phyloP scores from a whole-genome alignment of 2,888 invertebrate species.

The Acleris emargana region DNA sequence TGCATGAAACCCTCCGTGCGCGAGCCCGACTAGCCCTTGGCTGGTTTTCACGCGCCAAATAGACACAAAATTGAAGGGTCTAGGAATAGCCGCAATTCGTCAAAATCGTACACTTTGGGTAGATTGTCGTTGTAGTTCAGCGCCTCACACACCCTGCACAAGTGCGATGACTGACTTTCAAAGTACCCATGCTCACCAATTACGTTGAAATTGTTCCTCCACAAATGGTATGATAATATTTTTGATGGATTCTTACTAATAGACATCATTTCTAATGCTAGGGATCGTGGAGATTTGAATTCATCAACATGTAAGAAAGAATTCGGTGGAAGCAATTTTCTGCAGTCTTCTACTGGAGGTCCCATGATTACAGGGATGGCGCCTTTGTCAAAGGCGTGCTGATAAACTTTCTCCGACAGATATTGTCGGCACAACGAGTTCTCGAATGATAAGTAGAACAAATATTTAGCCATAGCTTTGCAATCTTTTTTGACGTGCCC shows the following conservation, averaged over 20 bases:
- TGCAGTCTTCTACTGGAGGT: slow-evolving; percentile 72
- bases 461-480: slow-evolving; percentile 78
- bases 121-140: slow-evolving; percentile 82
- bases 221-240: slow-evolving; percentile 77
- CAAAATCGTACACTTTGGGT: slow-evolving; percentile 51
- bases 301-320: slow-evolving; percentile 86
- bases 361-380: slow-evolving; percentile 88
- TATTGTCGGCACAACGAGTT: slow-evolving; percentile 88
- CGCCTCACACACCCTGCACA: slow-evolving; percentile 87
- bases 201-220: slow-evolving; percentile 83
- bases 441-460: slow-evolving; percentile 88
- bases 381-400: slow-evolving; percentile 85
- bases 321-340: slow-evolving; percentile 82
- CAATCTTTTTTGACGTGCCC: slow-evolving; percentile 86
- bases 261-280: slow-evolving; percentile 79
- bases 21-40: no score
- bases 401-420: slow-evolving; percentile 88
- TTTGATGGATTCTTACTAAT: slow-evolving; percentile 67
- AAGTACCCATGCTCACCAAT: slow-evolving; percentile 88
- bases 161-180: slow-evolving; percentile 82
- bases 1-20: no score
- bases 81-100: slow-evolving; percentile 50
- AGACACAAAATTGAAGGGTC: slow-evolving; percentile 43
- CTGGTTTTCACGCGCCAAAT: neutral
- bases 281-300: slow-evolving; percentile 71